phyloP scores from a whole-genome alignment of 2,113 vertebrate genomes.

The Vulpes vulpes region DNA sequence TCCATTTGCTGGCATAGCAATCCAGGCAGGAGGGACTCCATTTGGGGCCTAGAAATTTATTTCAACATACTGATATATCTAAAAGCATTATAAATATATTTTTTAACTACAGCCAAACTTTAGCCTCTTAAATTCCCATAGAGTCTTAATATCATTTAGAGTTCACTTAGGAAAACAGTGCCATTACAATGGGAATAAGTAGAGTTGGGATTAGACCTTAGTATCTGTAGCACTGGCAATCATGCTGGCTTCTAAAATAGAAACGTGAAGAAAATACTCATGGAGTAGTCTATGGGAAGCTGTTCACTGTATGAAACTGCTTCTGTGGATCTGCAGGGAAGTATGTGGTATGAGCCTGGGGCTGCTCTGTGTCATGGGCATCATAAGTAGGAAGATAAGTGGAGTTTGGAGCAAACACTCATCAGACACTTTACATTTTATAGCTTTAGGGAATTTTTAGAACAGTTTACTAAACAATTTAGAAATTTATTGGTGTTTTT shows the following conservation, averaged over 20 bases:
- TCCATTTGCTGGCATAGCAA: not conserved
- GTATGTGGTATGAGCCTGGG: not conserved
- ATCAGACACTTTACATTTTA: not conserved
- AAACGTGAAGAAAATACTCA: not conserved
- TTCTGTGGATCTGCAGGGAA: not conserved
- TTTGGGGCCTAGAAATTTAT: not conserved
- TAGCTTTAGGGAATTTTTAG: not conserved
- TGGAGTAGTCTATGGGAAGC: rapidly evolving
- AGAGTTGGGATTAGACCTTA: not conserved
- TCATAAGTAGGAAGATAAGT: not conserved
- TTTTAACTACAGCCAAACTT: not conserved
- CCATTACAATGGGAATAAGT: not conserved
- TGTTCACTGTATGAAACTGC: not conserved
- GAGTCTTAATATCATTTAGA: not conserved
- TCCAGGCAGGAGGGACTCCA: no score
- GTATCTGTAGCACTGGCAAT: not conserved
- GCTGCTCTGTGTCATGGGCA: not conserved
- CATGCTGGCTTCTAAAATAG: not conserved
- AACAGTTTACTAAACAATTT: not conserved
- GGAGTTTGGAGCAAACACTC: no score
- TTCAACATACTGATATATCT: not conserved
- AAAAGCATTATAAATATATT: not conserved
- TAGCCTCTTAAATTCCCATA: not conserved
- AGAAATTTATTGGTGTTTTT: not conserved
- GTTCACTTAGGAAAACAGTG: not conserved